phyloP scores from a whole-genome alignment of 1,140 invertebrate genomes.

The Drosophila ambigua region DNA sequence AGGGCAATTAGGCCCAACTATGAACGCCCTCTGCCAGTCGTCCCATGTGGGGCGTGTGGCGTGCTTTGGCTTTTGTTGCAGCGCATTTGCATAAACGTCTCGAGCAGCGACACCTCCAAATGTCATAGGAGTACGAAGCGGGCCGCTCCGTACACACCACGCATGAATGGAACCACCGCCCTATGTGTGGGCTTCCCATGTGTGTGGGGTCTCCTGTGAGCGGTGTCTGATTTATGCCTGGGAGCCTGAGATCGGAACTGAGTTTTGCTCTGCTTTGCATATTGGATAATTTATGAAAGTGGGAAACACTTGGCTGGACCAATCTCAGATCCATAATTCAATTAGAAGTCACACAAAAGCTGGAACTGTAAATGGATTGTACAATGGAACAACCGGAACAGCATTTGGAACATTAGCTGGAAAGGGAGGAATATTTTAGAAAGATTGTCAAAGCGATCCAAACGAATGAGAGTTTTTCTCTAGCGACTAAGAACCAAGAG shows the following conservation, averaged over 20 bases:
- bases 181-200: constrained; percentile 30
- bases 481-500: too few species aligned
- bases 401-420: neutral
- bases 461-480: too few species aligned
- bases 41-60: constrained; percentile 41
- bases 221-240: constrained; percentile 70
- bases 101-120: constrained; percentile 69
- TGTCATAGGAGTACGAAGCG: constrained; percentile 29
- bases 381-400: constrained; percentile 50
- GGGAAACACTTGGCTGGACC: constrained; percentile 49
- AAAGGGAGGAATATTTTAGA: neutral
- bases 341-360: constrained; percentile 40
- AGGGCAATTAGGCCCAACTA: constrained; percentile 47
- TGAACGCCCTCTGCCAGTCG: constrained; percentile 48
- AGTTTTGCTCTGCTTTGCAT: constrained; percentile 49
- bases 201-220: constrained; percentile 48
- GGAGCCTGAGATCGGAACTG: constrained; percentile 45
- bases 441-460: neutral
- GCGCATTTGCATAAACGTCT: constrained; percentile 72
- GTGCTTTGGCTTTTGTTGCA: constrained; percentile 48
- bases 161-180: constrained; percentile 61
- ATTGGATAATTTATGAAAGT: constrained; percentile 68
- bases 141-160: constrained; percentile 47
- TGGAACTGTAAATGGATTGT: constrained; percentile 11
- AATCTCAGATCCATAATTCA: constrained; percentile 67